Evolutionary conservation across 2,888 invertebrate species (phyloP).

Genomic region (Piscicola geometra): DNA sequence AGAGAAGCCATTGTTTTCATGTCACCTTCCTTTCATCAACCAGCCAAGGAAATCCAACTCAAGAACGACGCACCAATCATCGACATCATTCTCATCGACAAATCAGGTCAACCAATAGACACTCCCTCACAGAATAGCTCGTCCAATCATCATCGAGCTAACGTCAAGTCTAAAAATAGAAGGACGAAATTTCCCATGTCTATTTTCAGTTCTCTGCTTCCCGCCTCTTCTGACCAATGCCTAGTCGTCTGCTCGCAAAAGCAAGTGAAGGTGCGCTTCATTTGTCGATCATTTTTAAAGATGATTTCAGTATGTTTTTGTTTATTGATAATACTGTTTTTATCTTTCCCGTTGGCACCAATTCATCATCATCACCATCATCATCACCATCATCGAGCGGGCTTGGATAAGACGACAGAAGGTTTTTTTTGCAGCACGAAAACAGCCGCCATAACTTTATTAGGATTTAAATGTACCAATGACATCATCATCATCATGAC

Average conservation of each 20-base stretch:
- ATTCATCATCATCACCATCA: too few relatives aligned
- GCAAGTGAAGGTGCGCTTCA: slow-evolving; percentile 27
- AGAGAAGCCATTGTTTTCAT: too few relatives aligned
- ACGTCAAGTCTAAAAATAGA: neutral
- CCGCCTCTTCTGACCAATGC: slow-evolving; percentile 14
- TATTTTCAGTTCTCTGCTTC: slow-evolving; percentile 10
- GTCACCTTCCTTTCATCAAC: too few relatives aligned
- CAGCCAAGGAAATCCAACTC: slow-evolving; percentile 32
- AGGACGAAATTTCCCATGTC: slow-evolving; percentile 19
- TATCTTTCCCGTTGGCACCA: too few relatives aligned
- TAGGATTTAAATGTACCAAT: too few relatives aligned
- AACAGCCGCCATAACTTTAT: too few relatives aligned
- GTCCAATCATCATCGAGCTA: neutral
- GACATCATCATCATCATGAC: too few relatives aligned
- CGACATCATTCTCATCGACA: slow-evolving; percentile 25
- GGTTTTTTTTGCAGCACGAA: too few relatives aligned
- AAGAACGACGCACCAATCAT: slow-evolving; percentile 32
- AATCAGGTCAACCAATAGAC: neutral
- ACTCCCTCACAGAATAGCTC: neutral
- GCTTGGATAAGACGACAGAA: too few relatives aligned
- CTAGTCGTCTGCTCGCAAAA: slow-evolving; percentile 31
- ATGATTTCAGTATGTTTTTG: too few relatives aligned
- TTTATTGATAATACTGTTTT: too few relatives aligned
- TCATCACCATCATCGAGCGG: too few relatives aligned
- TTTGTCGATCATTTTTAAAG: neutral